A percentile compares a stretch with the other conserved stretches of the same genome.
Conservation (phyloP, 1,140 invertebrate genomes). For the Thalassaphorura encarpata region DNA sequence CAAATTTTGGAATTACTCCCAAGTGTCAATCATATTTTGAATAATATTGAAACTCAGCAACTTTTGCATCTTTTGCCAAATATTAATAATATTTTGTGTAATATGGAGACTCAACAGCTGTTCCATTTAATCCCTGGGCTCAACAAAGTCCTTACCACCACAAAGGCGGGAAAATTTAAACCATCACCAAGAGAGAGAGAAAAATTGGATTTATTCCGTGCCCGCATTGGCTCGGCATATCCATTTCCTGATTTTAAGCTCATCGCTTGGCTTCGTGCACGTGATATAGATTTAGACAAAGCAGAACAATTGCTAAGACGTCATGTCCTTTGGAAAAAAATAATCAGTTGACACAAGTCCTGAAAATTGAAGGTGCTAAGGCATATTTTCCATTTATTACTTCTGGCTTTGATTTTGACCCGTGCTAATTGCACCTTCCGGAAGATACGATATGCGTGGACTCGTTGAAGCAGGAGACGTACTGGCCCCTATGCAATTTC, state of each 20-base stretch:
- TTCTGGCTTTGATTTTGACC: slow-evolving; percentile 9
- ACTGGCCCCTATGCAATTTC: slow-evolving; percentile 8
- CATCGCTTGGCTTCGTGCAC: slow-evolving; percentile 13
- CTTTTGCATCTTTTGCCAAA: no score
- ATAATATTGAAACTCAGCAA: no score
- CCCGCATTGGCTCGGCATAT: slow-evolving; percentile 6
- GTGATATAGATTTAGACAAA: slow-evolving; percentile 12
- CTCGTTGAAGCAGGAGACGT: slow-evolving; percentile 12
- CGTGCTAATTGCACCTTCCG: slow-evolving; percentile 8
- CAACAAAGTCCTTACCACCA: no score
- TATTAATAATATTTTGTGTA: no score
- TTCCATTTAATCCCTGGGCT: no score
- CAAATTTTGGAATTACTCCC: no score
- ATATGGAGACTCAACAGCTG: no score
- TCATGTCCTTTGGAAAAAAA: slow-evolving; percentile 10
- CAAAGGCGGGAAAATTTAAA: no score
- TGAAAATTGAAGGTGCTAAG: no score
- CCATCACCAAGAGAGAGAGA: not conserved
- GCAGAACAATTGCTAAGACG: slow-evolving; percentile 17
- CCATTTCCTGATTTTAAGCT: slow-evolving; percentile 6
- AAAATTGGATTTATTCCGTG: slow-evolving; percentile 7
- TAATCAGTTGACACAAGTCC: slow-evolving; percentile 4
- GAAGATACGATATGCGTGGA: slow-evolving; percentile 9
- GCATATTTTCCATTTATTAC: no score
- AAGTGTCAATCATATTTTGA: no score